A percentile compares a stretch with the other conserved stretches of the same genome.
Evolutionary conservation across 2,888 invertebrate genomes (phyloP).

Genomic region (Caenorhabditis sp.): DNA sequence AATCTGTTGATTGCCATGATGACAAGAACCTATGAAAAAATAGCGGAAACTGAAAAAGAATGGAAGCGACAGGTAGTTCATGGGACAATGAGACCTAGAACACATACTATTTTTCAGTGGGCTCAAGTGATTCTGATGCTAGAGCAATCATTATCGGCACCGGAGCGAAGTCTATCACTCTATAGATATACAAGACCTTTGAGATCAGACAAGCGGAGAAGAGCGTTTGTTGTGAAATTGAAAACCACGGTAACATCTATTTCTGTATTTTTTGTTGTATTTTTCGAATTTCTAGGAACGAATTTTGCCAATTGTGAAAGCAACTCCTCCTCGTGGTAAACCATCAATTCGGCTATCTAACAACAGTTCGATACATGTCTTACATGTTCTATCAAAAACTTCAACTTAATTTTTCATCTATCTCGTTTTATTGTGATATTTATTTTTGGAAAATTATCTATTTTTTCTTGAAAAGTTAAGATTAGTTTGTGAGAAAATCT

Average conservation of each 20-base stretch:
- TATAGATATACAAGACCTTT: constrained; percentile 73
- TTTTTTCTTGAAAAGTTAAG: not conserved
- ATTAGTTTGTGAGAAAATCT: too few species aligned
- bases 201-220: constrained; percentile 45
- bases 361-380: constrained; percentile 35
- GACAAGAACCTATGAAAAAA: constrained; percentile 98
- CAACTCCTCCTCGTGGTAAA: constrained; percentile 26
- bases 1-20: constrained; percentile 99
- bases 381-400: constrained; percentile 33
- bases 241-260: constrained; percentile 22
- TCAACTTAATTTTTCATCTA: not conserved
- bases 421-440: not conserved
- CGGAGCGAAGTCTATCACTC: constrained; percentile 84
- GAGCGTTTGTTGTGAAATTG: constrained; percentile 57
- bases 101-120: constrained; percentile 78
- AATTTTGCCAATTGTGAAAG: constrained; percentile 14
- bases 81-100: constrained; percentile 9
- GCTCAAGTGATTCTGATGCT: constrained; percentile 94
- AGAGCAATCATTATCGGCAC: constrained; percentile 90
- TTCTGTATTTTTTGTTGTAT: too few species aligned
- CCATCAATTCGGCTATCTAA: constrained; percentile 30
- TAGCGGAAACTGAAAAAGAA: constrained; percentile 94
- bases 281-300: constrained; percentile 22
- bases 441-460: not conserved
- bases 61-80: constrained; percentile 89